Conservation (phyloP, 2,113 vertebrate genomes). For the Ploceus nigricollis region DNA sequence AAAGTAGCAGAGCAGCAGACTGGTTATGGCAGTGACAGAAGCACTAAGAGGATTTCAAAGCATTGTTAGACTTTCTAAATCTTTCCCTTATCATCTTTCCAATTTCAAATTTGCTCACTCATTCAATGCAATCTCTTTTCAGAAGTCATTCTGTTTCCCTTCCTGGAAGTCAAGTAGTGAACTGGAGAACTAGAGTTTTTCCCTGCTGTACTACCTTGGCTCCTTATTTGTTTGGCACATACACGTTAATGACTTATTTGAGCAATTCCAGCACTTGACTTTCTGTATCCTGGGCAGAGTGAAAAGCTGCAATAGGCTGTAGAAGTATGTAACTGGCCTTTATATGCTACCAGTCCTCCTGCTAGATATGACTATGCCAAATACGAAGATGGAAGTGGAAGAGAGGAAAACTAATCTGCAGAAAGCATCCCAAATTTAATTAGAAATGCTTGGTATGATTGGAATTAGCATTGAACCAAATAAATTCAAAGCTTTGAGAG, state of each 20-base stretch:
- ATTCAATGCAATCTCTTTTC: slow-evolving; percentile 21
- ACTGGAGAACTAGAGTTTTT: slow-evolving; percentile 24
- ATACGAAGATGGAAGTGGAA: not conserved
- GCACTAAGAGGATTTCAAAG: slow-evolving; percentile 49
- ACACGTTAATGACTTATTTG: slow-evolving; percentile 17
- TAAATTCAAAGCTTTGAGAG: slow-evolving; percentile 29
- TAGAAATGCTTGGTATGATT: slow-evolving; percentile 33
- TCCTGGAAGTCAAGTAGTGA: slow-evolving; percentile 27
- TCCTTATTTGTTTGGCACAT: slow-evolving; percentile 5
- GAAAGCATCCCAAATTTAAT: slow-evolving; percentile 49
- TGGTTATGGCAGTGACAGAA: slow-evolving; percentile 21
- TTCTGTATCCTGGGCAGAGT: not conserved
- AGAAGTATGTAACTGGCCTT: not conserved
- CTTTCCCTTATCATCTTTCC: slow-evolving; percentile 48
- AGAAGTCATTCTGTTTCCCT: not conserved
- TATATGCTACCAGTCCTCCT: not conserved
- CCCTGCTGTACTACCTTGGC: not conserved
- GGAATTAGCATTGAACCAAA: slow-evolving; percentile 45
- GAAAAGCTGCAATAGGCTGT: not conserved
- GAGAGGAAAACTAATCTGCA: slow-evolving; percentile 43
- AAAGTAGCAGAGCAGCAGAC: slow-evolving; percentile 6
- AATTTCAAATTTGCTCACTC: slow-evolving; percentile 55
- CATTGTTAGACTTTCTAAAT: slow-evolving; percentile 52
- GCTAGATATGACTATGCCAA: slow-evolving; percentile 11
- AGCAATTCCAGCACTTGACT: not conserved